Evolutionary conservation across 2,797 vertebrate species (phyloP).

Genomic region (Alfaro cultratus): DNA sequence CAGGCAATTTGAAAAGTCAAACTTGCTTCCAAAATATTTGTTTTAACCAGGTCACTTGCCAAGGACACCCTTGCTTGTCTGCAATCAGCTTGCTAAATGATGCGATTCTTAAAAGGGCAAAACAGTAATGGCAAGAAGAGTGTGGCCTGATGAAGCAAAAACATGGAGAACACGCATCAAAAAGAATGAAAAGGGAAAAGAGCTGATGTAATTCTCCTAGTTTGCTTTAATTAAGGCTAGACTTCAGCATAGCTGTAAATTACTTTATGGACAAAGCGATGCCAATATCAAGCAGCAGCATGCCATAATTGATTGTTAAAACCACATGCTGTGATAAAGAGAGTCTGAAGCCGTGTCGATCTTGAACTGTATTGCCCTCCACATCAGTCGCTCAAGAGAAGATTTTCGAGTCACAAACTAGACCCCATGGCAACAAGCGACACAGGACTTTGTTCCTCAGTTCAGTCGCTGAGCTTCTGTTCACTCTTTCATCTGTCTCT

Average conservation of each 20-base stretch:
- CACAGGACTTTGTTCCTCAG: conserved; percentile 27
- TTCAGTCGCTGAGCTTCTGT: conserved; percentile 26
- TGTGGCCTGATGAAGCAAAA: conserved; percentile 8
- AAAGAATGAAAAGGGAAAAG: not conserved
- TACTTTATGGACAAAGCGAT: not conserved
- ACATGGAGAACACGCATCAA: not conserved
- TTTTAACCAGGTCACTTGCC: conserved; percentile 20
- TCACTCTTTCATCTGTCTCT: conserved; percentile 9
- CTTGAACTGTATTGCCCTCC: conserved; percentile 13
- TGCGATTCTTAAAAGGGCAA: conserved; percentile 18
- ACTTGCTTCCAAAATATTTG: conserved; percentile 28
- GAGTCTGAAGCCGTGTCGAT: conserved; percentile 22
- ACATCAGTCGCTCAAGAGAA: conserved; percentile 7
- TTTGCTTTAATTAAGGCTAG: not conserved
- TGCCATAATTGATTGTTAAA: conserved; percentile 3
- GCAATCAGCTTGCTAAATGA: conserved; percentile 44
- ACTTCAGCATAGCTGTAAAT: not conserved
- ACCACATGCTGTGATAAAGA: not conserved
- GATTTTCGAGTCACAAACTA: conserved; percentile 16
- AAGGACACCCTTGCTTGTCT: conserved; percentile 51
- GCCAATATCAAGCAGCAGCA: not conserved
- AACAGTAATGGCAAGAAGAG: not conserved
- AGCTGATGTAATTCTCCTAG: not conserved
- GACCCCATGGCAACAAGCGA: conserved; percentile 2
- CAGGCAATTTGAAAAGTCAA: conserved; percentile 37